These are phyloP conservation scores for Cochlearius cochlearius DNA, from an alignment of 2,113 vertebrate species.

Conservation along the genomic window DNA sequence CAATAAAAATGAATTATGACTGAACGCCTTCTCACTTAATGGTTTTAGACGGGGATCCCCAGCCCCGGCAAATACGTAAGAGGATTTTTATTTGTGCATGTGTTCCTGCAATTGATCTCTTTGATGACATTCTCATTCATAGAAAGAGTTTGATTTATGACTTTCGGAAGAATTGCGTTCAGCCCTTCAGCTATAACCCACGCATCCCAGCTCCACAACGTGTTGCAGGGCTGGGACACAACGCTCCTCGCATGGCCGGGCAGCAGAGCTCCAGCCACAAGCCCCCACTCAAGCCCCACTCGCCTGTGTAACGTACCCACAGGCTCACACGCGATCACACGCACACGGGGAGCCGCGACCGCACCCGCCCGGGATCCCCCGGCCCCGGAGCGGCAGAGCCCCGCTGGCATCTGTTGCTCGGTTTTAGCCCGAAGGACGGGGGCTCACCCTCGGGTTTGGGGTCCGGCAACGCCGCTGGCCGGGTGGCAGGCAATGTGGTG, in stretches of 20 bases:
- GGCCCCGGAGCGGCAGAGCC: not conserved
- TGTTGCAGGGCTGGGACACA: not conserved
- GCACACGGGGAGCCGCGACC: not conserved
- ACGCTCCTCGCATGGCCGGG: not conserved
- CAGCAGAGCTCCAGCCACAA: not conserved
- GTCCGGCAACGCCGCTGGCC: not conserved
- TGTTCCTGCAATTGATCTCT: constrained; percentile 93
- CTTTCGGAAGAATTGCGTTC: constrained; percentile 81
- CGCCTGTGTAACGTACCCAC: rapidly evolving
- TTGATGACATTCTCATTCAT: constrained; percentile 97
- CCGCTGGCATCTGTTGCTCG: not conserved
- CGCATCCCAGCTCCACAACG: constrained; percentile 41
- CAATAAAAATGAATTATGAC: constrained; percentile 99
- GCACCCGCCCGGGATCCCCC: not conserved
- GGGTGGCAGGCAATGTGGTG: not conserved
- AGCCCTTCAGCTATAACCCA: constrained; percentile 73
- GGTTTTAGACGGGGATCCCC: constrained; percentile 86
- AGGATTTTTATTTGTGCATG: constrained; percentile 96
- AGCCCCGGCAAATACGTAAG: constrained; percentile 87
- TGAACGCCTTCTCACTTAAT: constrained; percentile 85
- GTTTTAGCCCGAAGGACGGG: not conserved
- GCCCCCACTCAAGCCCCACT: not conserved
- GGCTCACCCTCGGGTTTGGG: not conserved
- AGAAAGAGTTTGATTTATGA: constrained; percentile 98
- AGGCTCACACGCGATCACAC: not conserved